Evolutionary conservation across 2,113 vertebrate genomes (phyloP).

Genomic region (Platichthys stellatus): DNA sequence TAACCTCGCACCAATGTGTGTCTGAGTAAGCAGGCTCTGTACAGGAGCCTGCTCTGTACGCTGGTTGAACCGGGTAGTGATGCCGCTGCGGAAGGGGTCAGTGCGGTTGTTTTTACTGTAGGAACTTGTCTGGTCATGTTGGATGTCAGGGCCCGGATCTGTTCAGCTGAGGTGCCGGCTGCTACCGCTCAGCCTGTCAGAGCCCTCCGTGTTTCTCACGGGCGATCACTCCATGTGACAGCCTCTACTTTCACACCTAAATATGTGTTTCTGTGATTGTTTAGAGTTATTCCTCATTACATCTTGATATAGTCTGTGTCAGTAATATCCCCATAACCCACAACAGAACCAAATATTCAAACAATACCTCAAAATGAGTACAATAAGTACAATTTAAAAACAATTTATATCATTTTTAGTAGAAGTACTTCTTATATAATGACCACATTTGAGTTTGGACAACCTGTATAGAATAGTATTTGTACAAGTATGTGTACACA

Average conservation of each 20-base stretch:
- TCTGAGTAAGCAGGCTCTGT: neutral
- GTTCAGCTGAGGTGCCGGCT: neutral
- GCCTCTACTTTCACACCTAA: neutral
- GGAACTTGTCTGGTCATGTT: neutral
- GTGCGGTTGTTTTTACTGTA: neutral
- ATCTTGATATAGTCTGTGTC: neutral
- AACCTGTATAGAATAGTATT: neutral
- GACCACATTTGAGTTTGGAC: no score
- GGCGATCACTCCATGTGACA: slow-evolving; percentile 26
- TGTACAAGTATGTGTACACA: no score
- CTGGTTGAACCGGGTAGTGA: neutral
- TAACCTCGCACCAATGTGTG: neutral
- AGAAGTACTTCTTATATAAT: no score
- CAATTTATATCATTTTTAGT: no score
- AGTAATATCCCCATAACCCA: neutral
- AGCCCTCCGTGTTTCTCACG: neutral
- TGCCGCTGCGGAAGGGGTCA: neutral
- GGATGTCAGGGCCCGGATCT: slow-evolving; percentile 66
- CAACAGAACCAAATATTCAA: neutral
- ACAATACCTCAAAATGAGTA: neutral
- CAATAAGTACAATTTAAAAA: no score
- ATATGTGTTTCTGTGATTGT: neutral
- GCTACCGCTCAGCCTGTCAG: neutral
- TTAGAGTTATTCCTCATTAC: neutral
- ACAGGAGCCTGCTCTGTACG: neutral